Evolutionary conservation across 2,797 vertebrate genomes (phyloP).

Genomic region (Danionella dracula): DNA sequence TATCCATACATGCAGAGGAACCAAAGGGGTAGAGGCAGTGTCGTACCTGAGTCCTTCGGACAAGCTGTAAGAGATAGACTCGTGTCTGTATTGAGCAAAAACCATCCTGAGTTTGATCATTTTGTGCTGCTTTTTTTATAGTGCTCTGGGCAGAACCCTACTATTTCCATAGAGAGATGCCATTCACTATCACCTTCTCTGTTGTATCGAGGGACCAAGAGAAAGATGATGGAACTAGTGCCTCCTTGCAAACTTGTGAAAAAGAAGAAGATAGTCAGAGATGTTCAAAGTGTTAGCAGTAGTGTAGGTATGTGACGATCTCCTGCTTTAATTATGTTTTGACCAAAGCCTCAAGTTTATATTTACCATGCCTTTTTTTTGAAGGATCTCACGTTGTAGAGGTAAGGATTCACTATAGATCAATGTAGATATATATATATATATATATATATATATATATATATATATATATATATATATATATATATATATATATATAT

Average conservation of each 20-base stretch:
- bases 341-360: neutral
- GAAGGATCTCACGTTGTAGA: constrained; percentile 33
- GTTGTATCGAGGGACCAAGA: constrained; percentile 75
- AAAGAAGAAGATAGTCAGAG: constrained; percentile 76
- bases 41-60: constrained; percentile 79
- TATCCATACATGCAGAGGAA: constrained; percentile 79
- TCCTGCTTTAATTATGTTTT: neutral
- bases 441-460: too few relatives aligned
- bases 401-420: constrained; percentile 28
- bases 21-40: constrained; percentile 82
- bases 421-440: too few relatives aligned
- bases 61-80: constrained; percentile 85
- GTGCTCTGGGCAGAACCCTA: constrained; percentile 73
- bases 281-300: constrained; percentile 10
- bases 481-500: too few relatives aligned
- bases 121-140: neutral
- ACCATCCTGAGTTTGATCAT: constrained; percentile 48
- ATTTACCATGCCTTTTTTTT: neutral
- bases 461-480: too few relatives aligned
- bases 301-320: neutral
- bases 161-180: constrained; percentile 72
- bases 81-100: constrained; percentile 72
- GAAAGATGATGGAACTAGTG: constrained; percentile 76
- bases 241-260: constrained; percentile 71
- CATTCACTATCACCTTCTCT: constrained; percentile 64